Percentiles rank a stretch among this genome's conserved stretches.
Evolutionary conservation across 2,113 vertebrate species (phyloP).

Genomic region (Scomber japonicus): DNA sequence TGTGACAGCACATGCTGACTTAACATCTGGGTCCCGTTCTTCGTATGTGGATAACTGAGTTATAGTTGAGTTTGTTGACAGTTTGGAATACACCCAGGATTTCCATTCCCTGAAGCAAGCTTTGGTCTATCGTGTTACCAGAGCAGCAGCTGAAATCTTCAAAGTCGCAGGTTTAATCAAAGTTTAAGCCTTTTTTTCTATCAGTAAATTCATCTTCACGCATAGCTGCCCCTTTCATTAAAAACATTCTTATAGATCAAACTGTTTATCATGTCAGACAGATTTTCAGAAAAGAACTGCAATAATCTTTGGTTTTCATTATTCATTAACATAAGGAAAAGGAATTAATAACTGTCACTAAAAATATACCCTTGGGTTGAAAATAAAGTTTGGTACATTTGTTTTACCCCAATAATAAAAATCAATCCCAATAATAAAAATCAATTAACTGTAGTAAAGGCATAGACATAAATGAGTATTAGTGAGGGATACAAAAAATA

Average conservation of each 20-base stretch:
- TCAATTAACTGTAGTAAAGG: background rate
- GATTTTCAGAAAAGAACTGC: background rate
- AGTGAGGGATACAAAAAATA: too few species aligned
- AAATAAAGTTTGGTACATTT: background rate
- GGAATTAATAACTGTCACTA: background rate
- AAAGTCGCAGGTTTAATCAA: constrained; percentile 37
- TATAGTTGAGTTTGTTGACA: constrained; percentile 57
- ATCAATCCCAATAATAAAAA: background rate
- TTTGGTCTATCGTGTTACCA: constrained; percentile 38
- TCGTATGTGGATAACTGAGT: constrained; percentile 51
- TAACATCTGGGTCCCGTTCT: constrained; percentile 65
- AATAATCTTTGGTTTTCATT: background rate
- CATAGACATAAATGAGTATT: too few species aligned
- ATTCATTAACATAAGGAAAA: background rate
- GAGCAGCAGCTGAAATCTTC: constrained; percentile 41
- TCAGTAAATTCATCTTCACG: background rate
- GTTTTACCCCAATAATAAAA: background rate
- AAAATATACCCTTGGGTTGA: background rate
- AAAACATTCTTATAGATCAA: background rate
- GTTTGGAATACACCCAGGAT: constrained; percentile 49
- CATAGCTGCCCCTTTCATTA: constrained; percentile 7
- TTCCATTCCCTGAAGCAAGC: constrained; percentile 50
- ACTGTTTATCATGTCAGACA: background rate
- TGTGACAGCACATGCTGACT: constrained; percentile 76
- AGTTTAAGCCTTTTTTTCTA: constrained; percentile 1